Base-by-base conservation (phyloP, 1,140 invertebrate species). In the Brachionus plicatilis region DNA sequence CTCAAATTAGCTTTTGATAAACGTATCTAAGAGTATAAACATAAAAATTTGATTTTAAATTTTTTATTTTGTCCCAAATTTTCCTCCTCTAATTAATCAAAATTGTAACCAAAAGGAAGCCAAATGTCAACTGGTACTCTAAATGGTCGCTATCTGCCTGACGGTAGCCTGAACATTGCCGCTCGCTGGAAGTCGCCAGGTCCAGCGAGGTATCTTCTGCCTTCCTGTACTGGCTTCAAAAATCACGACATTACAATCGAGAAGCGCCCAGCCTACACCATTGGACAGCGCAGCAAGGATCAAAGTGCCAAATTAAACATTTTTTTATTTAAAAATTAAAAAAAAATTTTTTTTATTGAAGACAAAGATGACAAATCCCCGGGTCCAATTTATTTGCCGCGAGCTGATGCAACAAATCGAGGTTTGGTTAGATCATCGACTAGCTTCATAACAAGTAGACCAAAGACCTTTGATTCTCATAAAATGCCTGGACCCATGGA, bases 161-260 rank as follows among this genome's bases (percentile, higher is more conserved):
- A 82, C 27, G 79, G 79, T 12, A 82, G 11, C 2, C 24, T 82
- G 33, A 82, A 82, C 27, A 65, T 82, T 11, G 79, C 79, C 11
- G 79, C 27, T 27, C 37, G 79, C 4, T 82, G 79, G 79, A 82
- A 82, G 41, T 82, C 79, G 20, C 79, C 79, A 50, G 72, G 72
- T 50, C 72, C 72, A 20, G 72, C 43, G 53, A 82, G 65, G 12
- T 82, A 82, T 14, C 17, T 82, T 11, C 53, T 82, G 2, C 79
- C 50, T 2, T 82, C 79, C 7, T 65, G 79, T 65, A 68, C 65
- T 60, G 79, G 79, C 45, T 82, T 65, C 65, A 41, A 27, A 45
- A 65, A 82, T 29, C 53, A 60, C 43, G 65, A 82, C 53, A 45
- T 68, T 60, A 60, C 65, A n/a, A 14, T 82, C 12, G 79, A 82